phyloP scores from a whole-genome alignment of 2,888 invertebrate species.

The Chymomyza amoena region DNA sequence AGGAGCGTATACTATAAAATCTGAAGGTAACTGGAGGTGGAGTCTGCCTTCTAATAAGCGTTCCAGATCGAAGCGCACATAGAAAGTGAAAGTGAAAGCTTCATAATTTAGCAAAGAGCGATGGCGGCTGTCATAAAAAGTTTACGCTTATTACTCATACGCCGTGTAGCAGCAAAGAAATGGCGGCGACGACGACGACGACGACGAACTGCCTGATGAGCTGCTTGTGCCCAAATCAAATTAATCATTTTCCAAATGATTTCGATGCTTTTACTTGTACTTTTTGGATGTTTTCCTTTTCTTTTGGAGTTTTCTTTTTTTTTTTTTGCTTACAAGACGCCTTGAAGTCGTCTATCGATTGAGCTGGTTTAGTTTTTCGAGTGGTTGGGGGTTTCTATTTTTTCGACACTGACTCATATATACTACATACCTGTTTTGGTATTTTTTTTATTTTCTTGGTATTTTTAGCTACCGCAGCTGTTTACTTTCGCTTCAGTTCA shows the following conservation, averaged over 20 bases:
- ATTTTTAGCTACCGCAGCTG: slow-evolving; percentile 38
- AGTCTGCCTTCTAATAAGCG: neutral
- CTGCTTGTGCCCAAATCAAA: slow-evolving; percentile 29
- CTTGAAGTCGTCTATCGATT: slow-evolving; percentile 7
- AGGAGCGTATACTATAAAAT: neutral
- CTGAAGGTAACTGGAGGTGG: neutral
- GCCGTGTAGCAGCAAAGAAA: slow-evolving; percentile 5
- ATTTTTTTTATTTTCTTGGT: slow-evolving; percentile 5
- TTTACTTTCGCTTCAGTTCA: slow-evolving; percentile 20
- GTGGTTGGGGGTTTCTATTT: neutral
- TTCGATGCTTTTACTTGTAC: slow-evolving; percentile 5
- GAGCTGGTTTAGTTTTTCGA: neutral
- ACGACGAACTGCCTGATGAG: neutral
- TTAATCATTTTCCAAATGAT: slow-evolving; percentile 53
- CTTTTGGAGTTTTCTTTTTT: too few species aligned
- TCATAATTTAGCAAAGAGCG: slow-evolving; percentile 38
- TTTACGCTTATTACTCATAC: slow-evolving; percentile 52
- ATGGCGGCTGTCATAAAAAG: slow-evolving; percentile 51
- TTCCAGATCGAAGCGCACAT: neutral
- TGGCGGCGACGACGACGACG: neutral
- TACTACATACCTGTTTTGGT: neutral
- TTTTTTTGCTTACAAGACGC: neutral
- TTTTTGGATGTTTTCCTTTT: neutral
- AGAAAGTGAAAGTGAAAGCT: neutral
- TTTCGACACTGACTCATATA: neutral